These are phyloP conservation scores for Pimpla rufipes DNA, from an alignment of 2,888 invertebrate species.

Conservation along the genomic window DNA sequence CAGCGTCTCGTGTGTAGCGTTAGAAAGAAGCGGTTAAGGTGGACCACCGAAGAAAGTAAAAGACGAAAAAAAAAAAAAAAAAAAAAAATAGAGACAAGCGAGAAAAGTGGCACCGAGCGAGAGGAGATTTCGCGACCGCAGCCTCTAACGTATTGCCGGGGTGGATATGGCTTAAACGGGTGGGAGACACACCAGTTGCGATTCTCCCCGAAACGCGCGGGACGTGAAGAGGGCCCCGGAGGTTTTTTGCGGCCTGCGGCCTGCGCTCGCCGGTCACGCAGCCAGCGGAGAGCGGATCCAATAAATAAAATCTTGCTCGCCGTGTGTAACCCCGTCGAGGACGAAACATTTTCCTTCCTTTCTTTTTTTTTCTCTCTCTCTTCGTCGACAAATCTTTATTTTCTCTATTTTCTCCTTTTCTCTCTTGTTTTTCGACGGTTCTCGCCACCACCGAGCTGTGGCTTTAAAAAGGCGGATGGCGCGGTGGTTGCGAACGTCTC, in stretches of 20 bases:
- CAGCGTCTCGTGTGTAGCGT: conserved; percentile 1
- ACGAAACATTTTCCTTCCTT: conserved; percentile 55
- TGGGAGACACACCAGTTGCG: conserved; percentile 69
- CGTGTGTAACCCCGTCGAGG: conserved; percentile 68
- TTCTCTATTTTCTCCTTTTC: too few species aligned
- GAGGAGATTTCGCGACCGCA: conserved; percentile 73
- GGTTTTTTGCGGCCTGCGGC: conserved; percentile 70
- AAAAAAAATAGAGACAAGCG: neutral
- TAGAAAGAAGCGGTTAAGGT: neutral
- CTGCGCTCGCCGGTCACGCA: conserved; percentile 68
- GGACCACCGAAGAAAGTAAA: too few species aligned
- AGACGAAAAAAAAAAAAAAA: conserved; percentile 1
- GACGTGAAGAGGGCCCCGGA: conserved; percentile 57
- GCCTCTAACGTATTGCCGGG: conserved; percentile 77
- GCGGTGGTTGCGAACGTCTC: conserved; percentile 48
- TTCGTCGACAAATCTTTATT: too few species aligned
- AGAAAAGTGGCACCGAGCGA: conserved; percentile 47
- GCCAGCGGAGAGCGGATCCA: conserved; percentile 73
- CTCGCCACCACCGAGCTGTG: conserved; percentile 65
- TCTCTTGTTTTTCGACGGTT: conserved; percentile 34
- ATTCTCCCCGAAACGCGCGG: conserved; percentile 68
- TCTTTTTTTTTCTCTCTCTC: conserved; percentile 36
- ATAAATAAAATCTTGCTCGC: conserved; percentile 80
- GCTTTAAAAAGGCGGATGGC: conserved; percentile 56
- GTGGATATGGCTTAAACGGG: conserved; percentile 74